Percentiles rank a stretch among this genome's conserved stretches.
These are phyloP conservation scores for Chalcis sispes DNA, from an alignment of 2,888 invertebrate genomes.

Conservation along the genomic window DNA sequence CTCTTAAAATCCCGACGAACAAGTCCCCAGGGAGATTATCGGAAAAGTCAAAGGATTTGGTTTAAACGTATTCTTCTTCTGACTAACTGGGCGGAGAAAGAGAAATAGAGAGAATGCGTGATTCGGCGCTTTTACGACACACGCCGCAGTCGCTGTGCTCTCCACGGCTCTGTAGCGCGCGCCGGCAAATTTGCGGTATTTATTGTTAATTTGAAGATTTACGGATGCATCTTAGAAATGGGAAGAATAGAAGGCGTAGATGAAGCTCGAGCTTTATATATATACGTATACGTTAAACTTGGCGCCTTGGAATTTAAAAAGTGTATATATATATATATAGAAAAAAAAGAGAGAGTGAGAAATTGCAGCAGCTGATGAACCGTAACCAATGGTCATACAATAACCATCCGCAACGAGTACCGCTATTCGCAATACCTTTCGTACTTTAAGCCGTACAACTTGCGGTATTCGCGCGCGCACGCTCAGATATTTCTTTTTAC, in stretches of 20 bases:
- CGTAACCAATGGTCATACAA: conserved; percentile 72
- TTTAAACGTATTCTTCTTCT: not conserved
- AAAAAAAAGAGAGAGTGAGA: conserved; percentile 39
- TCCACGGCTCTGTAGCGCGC: conserved; percentile 60
- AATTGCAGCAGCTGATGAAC: conserved; percentile 68
- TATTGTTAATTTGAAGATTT: conserved; percentile 71
- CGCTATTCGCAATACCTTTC: conserved; percentile 68
- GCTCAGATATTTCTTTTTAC: not conserved
- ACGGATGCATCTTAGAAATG: conserved; percentile 30
- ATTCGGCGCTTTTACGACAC: conserved; percentile 64
- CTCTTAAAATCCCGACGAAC: conserved; percentile 49
- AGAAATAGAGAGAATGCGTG: conserved; percentile 4
- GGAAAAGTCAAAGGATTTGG: conserved; percentile 42
- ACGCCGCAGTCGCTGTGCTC: conserved; percentile 60
- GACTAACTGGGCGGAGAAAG: not conserved
- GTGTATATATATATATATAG: too few relatives aligned
- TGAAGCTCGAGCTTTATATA: not conserved
- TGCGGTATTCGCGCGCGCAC: conserved; percentile 11
- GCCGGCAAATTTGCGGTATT: conserved; percentile 69
- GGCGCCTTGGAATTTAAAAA: conserved; percentile 35
- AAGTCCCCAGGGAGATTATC: conserved; percentile 53
- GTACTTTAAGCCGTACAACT: not conserved
- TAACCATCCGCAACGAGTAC: conserved; percentile 72
- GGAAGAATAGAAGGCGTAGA: conserved; percentile 13
- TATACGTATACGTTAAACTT: not conserved